A percentile compares a stretch with the other conserved stretches of the same genome.
phyloP scores from a whole-genome alignment of 2,797 vertebrate genomes.

The Scyliorhinus canicula region DNA sequence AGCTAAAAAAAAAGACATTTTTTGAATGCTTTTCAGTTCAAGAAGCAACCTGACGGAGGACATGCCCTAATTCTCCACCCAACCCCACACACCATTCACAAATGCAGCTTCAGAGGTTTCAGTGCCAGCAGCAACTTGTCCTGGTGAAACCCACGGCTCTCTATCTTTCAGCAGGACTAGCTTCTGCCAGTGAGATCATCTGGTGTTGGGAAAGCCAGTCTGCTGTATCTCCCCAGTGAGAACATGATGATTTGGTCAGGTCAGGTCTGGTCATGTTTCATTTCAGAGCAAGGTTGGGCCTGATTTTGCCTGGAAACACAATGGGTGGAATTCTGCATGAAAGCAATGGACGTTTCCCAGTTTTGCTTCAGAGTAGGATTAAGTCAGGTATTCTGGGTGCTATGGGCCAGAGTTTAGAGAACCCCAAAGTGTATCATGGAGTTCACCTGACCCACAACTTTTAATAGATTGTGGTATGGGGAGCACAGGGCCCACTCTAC shows the following conservation, averaged over 20 bases:
- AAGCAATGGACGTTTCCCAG: too few relatives aligned
- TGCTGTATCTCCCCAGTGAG: neutral
- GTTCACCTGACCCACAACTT: too few relatives aligned
- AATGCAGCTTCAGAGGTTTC: neutral
- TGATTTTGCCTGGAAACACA: too few relatives aligned
- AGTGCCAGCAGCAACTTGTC: neutral
- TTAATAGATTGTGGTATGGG: too few relatives aligned
- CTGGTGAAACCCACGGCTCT: neutral
- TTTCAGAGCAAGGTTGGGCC: neutral
- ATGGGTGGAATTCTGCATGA: too few relatives aligned
- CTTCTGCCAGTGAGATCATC: neutral
- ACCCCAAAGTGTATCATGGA: too few relatives aligned
- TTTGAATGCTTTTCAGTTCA: neutral
- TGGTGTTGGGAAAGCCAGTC: neutral
- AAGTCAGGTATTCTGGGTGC: too few relatives aligned
- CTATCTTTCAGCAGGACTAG: neutral
- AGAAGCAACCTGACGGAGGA: neutral
- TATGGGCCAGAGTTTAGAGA: too few relatives aligned
- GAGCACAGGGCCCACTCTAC: too few relatives aligned
- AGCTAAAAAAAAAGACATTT: neutral
- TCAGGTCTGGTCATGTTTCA: neutral
- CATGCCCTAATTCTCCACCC: neutral
- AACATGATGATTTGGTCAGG: neutral
- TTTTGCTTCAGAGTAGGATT: too few relatives aligned
- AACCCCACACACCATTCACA: neutral